Evolutionary conservation across 2,888 invertebrate species (phyloP).

Genomic region (Pseudococcus jackbeardsleyi): DNA sequence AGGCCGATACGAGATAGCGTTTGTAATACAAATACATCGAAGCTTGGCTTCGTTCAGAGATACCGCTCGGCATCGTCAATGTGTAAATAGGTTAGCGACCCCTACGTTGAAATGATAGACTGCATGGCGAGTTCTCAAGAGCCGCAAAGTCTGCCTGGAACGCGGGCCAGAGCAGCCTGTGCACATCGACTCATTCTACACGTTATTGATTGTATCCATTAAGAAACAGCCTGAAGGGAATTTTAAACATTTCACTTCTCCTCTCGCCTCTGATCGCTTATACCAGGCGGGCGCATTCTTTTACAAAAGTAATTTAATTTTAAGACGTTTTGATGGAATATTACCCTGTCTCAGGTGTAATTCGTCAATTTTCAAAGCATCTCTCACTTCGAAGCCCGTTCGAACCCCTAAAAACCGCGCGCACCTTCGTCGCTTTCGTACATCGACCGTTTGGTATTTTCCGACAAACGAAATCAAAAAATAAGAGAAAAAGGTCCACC

Average conservation of each 20-base stretch:
- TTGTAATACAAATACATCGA: neutral
- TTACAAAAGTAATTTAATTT: conserved; percentile 65
- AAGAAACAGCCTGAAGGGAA: conserved; percentile 57
- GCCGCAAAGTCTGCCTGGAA: conserved; percentile 60
- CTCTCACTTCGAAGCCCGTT: neutral
- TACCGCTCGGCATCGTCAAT: neutral
- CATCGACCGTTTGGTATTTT: conserved; percentile 10
- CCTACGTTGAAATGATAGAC: conserved; percentile 61
- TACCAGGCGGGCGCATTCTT: conserved; percentile 58
- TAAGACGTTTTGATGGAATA: conserved; percentile 65
- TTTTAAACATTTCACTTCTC: conserved; percentile 58
- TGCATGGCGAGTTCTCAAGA: conserved; percentile 63
- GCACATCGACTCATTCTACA: conserved; percentile 51
- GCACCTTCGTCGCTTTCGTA: neutral
- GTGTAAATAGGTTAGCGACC: conserved; percentile 60
- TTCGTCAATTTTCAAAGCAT: conserved; percentile 65
- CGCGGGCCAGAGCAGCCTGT: neutral
- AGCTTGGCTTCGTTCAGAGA: no score
- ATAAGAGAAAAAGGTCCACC: conserved; percentile 4
- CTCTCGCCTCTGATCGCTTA: neutral
- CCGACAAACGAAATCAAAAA: conserved; percentile 62
- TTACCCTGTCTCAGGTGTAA: conserved; percentile 60
- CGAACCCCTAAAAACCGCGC: conserved; percentile 14
- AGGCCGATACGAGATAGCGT: neutral
- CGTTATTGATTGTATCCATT: conserved; percentile 64